Conservation (phyloP, 2,113 vertebrate species). For the Eudyptes chrysolophus region DNA sequence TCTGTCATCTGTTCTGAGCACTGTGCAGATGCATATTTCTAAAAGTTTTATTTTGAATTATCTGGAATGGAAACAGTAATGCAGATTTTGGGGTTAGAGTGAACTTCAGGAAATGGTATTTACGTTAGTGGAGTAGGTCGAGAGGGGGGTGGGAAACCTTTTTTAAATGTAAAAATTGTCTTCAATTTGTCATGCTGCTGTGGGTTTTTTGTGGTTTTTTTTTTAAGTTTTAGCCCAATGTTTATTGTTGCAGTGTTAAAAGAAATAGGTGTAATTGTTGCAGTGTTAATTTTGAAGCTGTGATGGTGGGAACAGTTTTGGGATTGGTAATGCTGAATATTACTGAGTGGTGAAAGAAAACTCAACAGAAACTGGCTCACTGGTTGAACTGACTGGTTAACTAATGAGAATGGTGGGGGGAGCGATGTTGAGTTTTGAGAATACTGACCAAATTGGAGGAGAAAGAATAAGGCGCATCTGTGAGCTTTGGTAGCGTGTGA, state of each 20-base stretch:
- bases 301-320: background rate
- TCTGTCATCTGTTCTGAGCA: background rate
- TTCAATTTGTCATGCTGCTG: background rate
- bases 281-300: background rate
- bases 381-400: background rate
- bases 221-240: background rate
- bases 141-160: background rate
- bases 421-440: background rate
- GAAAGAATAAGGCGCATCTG: background rate
- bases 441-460: background rate
- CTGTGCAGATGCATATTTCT: background rate
- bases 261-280: background rate
- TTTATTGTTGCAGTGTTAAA: background rate
- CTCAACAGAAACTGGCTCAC: background rate
- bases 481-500: background rate
- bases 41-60: background rate
- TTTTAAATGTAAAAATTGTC: background rate
- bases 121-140: background rate
- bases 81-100: background rate
- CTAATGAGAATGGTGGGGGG: background rate
- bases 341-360: background rate
- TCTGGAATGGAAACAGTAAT: background rate
- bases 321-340: background rate
- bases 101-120: background rate
- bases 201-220: background rate